Percentiles rank a stretch among this genome's conserved stretches.
These are phyloP conservation scores for Geotrupes spiniger DNA, from an alignment of 2,888 invertebrate genomes.

Conservation along the genomic window DNA sequence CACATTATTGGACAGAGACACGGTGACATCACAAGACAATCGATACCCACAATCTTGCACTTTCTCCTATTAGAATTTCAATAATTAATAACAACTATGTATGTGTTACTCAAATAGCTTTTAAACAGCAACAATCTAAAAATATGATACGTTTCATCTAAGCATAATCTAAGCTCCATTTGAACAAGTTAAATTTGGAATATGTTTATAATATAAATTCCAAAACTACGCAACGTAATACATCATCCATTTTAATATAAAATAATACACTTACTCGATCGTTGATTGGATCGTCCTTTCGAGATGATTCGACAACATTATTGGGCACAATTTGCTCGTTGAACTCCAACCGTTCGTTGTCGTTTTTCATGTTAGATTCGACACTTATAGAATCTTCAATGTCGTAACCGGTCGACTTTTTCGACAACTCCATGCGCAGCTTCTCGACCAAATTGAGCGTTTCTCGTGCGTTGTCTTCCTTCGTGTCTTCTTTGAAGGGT, in stretches of 20 bases:
- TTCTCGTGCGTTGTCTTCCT: slow-evolving; percentile 79
- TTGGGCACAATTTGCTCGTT: slow-evolving; percentile 43
- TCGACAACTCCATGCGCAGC: slow-evolving; percentile 68
- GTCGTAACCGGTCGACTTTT: slow-evolving; percentile 57
- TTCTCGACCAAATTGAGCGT: slow-evolving; percentile 83
- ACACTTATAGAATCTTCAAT: slow-evolving; percentile 43
- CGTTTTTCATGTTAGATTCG: slow-evolving; percentile 48
- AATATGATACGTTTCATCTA: too few relatives aligned
- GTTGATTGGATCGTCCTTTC: slow-evolving; percentile 34
- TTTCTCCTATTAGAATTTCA: slow-evolving; percentile 16
- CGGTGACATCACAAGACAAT: not conserved
- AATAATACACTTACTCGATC: too few relatives aligned
- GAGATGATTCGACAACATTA: slow-evolving; percentile 32
- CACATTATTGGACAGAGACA: slow-evolving; percentile 10
- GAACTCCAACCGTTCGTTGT: slow-evolving; percentile 42
- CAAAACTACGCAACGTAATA: too few relatives aligned
- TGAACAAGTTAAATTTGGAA: too few relatives aligned
- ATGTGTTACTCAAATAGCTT: too few relatives aligned
- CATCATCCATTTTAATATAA: too few relatives aligned
- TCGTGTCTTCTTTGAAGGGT: slow-evolving; percentile 71
- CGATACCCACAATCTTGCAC: slow-evolving; percentile 9
- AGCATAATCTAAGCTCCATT: too few relatives aligned
- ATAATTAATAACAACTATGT: too few relatives aligned
- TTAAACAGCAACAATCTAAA: too few relatives aligned
- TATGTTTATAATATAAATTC: too few relatives aligned